phyloP scores from a whole-genome alignment of 2,113 vertebrate genomes.

The Perccottus glenii region DNA sequence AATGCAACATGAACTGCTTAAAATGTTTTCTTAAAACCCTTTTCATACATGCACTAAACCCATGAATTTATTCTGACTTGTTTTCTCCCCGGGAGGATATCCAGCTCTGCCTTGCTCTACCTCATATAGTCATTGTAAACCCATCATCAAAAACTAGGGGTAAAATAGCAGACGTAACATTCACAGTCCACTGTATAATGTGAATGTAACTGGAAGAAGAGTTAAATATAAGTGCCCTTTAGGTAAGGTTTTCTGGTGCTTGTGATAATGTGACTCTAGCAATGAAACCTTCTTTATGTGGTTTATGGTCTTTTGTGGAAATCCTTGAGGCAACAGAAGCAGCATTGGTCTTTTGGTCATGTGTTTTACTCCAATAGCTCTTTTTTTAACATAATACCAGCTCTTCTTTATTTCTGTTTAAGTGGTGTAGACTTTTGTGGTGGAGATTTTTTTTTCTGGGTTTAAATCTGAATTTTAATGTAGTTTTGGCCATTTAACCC shows the following conservation, averaged over 20 bases:
- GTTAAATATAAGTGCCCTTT: conserved; percentile 12
- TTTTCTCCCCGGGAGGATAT: too few relatives aligned
- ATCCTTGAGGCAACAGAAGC: conserved; percentile 15
- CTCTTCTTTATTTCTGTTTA: not conserved
- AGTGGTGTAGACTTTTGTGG: too few relatives aligned
- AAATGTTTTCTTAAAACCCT: too few relatives aligned
- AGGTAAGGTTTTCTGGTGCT: conserved; percentile 11
- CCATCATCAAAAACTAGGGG: too few relatives aligned
- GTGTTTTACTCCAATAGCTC: conserved; percentile 15
- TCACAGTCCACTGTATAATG: not conserved
- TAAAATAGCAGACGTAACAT: too few relatives aligned
- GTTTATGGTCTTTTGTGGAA: conserved; percentile 48
- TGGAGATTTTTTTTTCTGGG: not conserved
- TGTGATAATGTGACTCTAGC: conserved; percentile 17
- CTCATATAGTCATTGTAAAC: too few relatives aligned
- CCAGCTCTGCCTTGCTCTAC: too few relatives aligned
- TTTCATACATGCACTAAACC: too few relatives aligned
- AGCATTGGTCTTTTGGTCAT: conserved; percentile 36
- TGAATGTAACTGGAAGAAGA: not conserved
- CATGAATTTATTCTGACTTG: too few relatives aligned
- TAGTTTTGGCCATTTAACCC: too few relatives aligned
- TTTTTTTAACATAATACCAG: conserved; percentile 1
- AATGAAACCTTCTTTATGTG: conserved; percentile 25
- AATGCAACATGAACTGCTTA: too few relatives aligned
- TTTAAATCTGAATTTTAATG: too few relatives aligned